Conservation (phyloP, 2,113 vertebrate species). For the Chaenocephalus aceratus region DNA sequence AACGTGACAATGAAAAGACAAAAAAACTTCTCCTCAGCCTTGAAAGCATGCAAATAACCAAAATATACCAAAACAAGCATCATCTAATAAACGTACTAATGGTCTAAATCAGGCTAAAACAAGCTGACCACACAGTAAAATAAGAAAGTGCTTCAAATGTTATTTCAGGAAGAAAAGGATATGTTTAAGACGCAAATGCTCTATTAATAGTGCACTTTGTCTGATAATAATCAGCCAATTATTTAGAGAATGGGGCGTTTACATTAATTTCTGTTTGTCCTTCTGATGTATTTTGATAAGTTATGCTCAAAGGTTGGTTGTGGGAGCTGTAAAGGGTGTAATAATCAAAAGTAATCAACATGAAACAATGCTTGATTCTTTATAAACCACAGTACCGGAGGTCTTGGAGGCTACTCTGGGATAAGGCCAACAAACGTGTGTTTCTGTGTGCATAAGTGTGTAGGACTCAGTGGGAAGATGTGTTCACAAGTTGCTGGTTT, state of each 20-base stretch:
- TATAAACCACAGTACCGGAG: constrained; percentile 57
- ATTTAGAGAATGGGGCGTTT: constrained; percentile 9
- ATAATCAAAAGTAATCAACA: constrained; percentile 29
- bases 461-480: constrained; percentile 28
- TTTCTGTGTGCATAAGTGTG: constrained; percentile 17
- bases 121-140: constrained; percentile 44
- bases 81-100: constrained; percentile 14
- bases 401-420: constrained; percentile 52
- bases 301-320: constrained; percentile 6
- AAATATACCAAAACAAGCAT: constrained; percentile 34
- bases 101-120: constrained; percentile 26
- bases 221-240: constrained; percentile 22
- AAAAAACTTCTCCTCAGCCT: constrained; percentile 22
- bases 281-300: constrained; percentile 25
- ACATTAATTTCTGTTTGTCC: neutral
- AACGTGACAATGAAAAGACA: constrained; percentile 31
- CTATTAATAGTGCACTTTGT: constrained; percentile 51
- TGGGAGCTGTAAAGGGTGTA: constrained; percentile 29
- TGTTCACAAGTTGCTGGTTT: constrained; percentile 33
- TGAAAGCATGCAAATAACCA: constrained; percentile 60
- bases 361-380: constrained; percentile 25
- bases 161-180: constrained; percentile 22
- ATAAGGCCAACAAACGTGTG: constrained; percentile 77
- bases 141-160: constrained; percentile 32
- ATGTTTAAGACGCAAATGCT: constrained; percentile 34